Evolutionary conservation across 1,140 invertebrate genomes (phyloP), one percentile per base, ranked within the genome.

Genomic region (Oncopodura yosiiana): DNA sequence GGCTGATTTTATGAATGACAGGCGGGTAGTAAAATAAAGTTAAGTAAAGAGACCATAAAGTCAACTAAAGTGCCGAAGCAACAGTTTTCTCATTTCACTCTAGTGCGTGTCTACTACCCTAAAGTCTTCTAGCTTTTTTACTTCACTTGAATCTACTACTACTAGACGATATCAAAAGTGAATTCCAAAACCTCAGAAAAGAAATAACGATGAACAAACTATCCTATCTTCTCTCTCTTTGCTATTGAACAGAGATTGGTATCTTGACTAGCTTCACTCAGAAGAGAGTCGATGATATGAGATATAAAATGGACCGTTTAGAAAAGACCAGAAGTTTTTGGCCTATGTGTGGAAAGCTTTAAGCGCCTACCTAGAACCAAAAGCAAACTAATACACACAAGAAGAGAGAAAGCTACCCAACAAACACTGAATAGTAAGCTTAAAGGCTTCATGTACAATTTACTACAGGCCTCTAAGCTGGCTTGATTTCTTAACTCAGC

Each of bases 251-350:
- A 41, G 52, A 54, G 38, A 34, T 3, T 21, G 26, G 42, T 44
- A 18, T 44, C 21, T 44, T 24, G 26, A 44, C 32, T 11, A 11
- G 32, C 32, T 34, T 11, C 9, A n/a, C 32, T n/a, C 9, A 34
- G 9, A 34, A 34, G 9, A 34, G 9, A n/a, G 32, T n/a, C 9
- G 9, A 11, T 11, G 32, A 34, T n/a, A 34, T n/a, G 32, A 34
- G 32, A 9, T 34, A 39, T 56, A 56, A 60, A 60, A 60, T 60
- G 58, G 58, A 52, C 53, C 53, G 53, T 60, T 60, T 49, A 55
- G 53, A 56, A n/a, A n/a, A 52, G 49, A 49, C 53, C 52, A 55
- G 6, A 18, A 8, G 32, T 34, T 34, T 34, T 41, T 41, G 19
- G 38, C 11, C 16, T 16, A 11, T 18, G 11, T 14, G 11, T 41